Evolutionary conservation across 2,113 vertebrate genomes (phyloP), one percentile per base, ranked within the genome.

Genomic region (Henicopernis longicauda): DNA sequence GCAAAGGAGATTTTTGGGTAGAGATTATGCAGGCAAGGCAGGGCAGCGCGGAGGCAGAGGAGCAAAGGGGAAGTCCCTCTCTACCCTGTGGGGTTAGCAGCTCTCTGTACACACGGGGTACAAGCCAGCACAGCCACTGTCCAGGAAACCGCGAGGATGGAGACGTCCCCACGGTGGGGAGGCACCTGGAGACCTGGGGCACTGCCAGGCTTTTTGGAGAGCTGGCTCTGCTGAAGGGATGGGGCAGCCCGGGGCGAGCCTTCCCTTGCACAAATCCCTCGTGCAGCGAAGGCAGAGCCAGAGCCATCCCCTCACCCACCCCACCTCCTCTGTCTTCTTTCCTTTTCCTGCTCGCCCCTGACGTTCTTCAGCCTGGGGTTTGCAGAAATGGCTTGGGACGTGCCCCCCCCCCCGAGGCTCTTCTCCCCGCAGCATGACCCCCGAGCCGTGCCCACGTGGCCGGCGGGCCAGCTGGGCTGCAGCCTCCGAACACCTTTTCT

Each of bases 211-310:
- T 26, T 32, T 38, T 17, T 38, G 3, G 34, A 61, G 45, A 61
- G 45, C 47, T 27, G 57, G 31, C 19, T 19, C 16, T 63, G 8
- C 52, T 0, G 0, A 6, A 31, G 1, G 11, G 89, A 70, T 19
- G 59, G 73, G 59, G 38, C 71, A 90, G 62, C 82, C 44, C 0
- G 0, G 62, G 49, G 7, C 7, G n/a, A 55, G 29, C 40, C 40
- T 83, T 38, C 34, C 45, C n/a, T 17, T 2, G 38, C 31, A 21
- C 27, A 31, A 65, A 69, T 4, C 58, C 54, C 34, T 18, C 0
- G 0, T 4, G 55, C 50, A 6, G 65, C 0, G 2, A 87, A 49
- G 67, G 9, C 59, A 69, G 34, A 93, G 31, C 38, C 52, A 52
- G 45, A 89, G 49, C 67, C 84, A 59, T 22, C 29, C 26, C 49